Base-by-base conservation (phyloP, 2,888 invertebrate genomes). In the Drosophila suboccidentalis region DNA sequence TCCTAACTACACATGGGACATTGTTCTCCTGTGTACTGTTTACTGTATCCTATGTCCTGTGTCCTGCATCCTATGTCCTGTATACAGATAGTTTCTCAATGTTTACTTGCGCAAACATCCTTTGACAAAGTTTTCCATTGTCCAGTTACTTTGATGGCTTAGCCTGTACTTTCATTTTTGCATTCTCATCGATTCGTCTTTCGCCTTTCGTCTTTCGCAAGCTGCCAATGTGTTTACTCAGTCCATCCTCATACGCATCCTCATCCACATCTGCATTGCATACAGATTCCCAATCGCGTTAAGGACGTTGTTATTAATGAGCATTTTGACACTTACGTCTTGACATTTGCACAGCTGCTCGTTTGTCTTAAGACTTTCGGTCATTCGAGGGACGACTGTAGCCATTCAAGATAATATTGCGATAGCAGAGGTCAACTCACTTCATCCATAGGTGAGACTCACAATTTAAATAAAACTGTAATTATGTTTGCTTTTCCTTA, bases 321-420 rank as follows among this genome's bases (percentile, higher is more conserved):
- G 87, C 85, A 87, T 91, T 91, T 91, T 91, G 91, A 90, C 91
- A 91, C 90, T 91, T 91, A 90, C 87, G 82, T 85, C 86, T 90
- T 90, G 87, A 83, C 85, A 87, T 89, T 89, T 89, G 82, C 78
- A 84, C 91, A 91, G 92, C 91, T 91, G 91, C 78, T 64, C 79
- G 76, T 78, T 73, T 80, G 77, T 88, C 77, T 75, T 63, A 67
- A 68, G 74, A 75, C 82, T 75, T 70, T 80, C 51, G 88, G 73
- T 63, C 78, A 83, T 66, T 78, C 13, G 11, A 1, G 43, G 61
- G 29, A 41, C 41, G 49, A 60, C 41, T 64, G 49, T 36, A 44
- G 43, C 64, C 47, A 22, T 54, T 47, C 19, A 43, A 68, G 69
- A 64, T 63, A 61, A 71, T 50, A 51, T 54, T 61, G 53, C 65